phyloP scores from a whole-genome alignment of 2,797 vertebrate genomes.

The Todus mexicanus region DNA sequence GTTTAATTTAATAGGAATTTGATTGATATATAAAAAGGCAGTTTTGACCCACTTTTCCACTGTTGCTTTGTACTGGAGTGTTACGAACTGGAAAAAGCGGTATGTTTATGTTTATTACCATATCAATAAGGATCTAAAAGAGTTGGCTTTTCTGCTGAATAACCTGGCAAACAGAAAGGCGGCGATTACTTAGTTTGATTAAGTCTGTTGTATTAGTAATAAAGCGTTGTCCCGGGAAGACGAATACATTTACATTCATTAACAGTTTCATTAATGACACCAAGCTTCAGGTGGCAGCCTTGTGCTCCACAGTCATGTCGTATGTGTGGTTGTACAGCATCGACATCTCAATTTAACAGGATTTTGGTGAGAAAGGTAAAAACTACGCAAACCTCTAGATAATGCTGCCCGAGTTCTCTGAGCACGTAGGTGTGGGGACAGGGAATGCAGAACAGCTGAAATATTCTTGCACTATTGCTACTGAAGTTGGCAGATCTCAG shows the following conservation, averaged over 20 bases:
- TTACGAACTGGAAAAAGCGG: neutral
- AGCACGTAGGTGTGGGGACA: neutral
- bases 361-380: neutral
- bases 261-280: neutral
- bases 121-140: neutral
- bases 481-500: neutral
- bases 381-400: neutral
- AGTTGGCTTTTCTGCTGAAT: neutral
- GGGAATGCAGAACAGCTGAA: neutral
- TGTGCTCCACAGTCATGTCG: neutral
- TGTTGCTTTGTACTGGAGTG: neutral
- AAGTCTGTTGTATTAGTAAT: neutral
- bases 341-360: no score
- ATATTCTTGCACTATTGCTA: neutral
- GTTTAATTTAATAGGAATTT: slow-evolving; percentile 28
- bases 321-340: neutral
- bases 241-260: neutral
- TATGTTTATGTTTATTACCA: neutral
- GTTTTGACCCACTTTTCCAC: slow-evolving; percentile 7
- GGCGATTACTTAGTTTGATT: neutral
- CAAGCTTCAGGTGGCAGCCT: neutral
- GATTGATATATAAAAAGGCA: neutral
- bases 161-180: neutral
- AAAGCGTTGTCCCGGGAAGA: neutral
- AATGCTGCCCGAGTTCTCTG: neutral